phyloP scores from a whole-genome alignment of 2,797 vertebrate genomes.

The Danio jaintianensis region DNA sequence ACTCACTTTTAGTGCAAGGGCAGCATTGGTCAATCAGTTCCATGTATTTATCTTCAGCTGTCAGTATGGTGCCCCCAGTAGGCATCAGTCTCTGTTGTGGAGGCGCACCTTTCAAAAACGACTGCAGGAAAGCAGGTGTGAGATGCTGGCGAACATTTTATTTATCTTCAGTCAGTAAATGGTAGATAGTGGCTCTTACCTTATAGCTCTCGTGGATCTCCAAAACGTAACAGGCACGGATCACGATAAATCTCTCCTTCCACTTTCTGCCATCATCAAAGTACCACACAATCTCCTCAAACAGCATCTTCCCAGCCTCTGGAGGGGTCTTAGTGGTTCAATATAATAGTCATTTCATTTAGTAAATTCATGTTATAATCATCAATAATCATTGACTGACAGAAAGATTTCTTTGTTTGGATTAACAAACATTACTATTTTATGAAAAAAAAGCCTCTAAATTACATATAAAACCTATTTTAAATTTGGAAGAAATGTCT shows the following conservation, averaged over 20 bases:
- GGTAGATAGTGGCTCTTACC: constrained; percentile 70
- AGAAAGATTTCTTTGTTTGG: neutral
- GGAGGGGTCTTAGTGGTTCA: constrained; percentile 68
- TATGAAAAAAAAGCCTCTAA: too few species aligned
- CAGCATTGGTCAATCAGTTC: constrained; percentile 85
- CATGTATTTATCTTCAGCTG: constrained; percentile 86
- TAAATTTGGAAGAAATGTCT: too few species aligned
- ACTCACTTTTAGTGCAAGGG: constrained; percentile 85
- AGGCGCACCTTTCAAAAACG: constrained; percentile 81
- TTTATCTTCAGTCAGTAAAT: neutral
- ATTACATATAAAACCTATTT: too few species aligned
- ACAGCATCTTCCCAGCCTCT: constrained; percentile 76
- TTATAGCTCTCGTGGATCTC: constrained; percentile 88
- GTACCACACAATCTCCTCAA: constrained; percentile 79
- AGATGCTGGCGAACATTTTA: neutral
- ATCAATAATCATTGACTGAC: too few species aligned
- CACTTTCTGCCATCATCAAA: constrained; percentile 88
- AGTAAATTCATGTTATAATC: neutral
- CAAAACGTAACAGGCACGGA: constrained; percentile 86
- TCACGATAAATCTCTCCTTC: constrained; percentile 85
- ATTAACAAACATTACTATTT: neutral
- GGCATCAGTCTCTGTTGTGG: constrained; percentile 82
- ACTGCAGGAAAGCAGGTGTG: constrained; percentile 67
- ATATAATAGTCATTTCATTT: constrained; percentile 22
- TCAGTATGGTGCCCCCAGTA: constrained; percentile 85